These are phyloP conservation scores for Oncorhynchus keta DNA, from an alignment of 2,113 vertebrate genomes.

Conservation along the genomic window DNA sequence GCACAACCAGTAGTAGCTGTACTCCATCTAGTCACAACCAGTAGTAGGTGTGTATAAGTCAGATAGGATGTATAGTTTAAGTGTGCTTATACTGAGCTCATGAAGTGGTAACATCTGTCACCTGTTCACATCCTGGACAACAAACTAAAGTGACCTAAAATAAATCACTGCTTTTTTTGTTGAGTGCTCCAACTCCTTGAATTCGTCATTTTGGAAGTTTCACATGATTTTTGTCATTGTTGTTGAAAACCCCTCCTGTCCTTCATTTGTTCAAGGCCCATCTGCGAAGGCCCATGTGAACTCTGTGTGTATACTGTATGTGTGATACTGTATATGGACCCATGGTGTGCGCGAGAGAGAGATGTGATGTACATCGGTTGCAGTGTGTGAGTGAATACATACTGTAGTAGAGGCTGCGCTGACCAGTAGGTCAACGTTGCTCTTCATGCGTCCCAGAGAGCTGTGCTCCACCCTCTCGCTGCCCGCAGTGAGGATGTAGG, in stretches of 20 bases:
- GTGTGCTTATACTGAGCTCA: not conserved
- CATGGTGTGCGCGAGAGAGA: not conserved
- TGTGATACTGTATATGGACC: not conserved
- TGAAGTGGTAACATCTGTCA: no score
- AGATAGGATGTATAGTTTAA: not conserved
- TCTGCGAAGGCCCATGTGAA: no score
- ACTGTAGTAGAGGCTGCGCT: conserved; percentile 41
- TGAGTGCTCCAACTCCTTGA: no score
- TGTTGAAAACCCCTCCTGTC: no score
- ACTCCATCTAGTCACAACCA: no score
- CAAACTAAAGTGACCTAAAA: no score
- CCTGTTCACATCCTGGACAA: no score
- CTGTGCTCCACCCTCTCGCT: conserved; percentile 72
- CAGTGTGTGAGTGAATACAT: not conserved
- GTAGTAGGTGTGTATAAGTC: conserved; percentile 26
- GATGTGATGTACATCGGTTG: not conserved
- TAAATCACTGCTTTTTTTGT: no score
- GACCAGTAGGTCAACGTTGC: conserved; percentile 79
- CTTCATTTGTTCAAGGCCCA: no score
- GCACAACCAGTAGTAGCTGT: no score
- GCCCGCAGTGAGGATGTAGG: conserved; percentile 63
- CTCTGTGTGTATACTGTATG: not conserved
- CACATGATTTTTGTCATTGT: no score
- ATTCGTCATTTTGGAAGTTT: no score
- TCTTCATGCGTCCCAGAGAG: conserved; percentile 72